phyloP scores from a whole-genome alignment of 2,797 vertebrate genomes.

The Coregonus ussuriensis region DNA sequence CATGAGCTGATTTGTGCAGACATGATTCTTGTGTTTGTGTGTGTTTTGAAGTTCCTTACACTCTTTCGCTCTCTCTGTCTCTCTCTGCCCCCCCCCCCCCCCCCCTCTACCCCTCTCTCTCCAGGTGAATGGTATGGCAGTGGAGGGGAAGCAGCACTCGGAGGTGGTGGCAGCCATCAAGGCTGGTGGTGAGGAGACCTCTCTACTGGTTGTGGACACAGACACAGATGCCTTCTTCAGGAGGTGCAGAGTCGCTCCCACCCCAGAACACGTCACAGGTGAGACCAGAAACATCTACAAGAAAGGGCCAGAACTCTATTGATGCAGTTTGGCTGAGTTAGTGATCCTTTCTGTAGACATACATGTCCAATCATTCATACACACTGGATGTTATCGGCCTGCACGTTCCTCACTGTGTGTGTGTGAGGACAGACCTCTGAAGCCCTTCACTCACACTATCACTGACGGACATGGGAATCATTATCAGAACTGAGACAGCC shows the following conservation, averaged over 20 bases:
- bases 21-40: neutral
- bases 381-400: neutral
- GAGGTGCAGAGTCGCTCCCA: conserved; percentile 84
- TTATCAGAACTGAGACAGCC: neutral
- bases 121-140: conserved; percentile 84
- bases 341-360: neutral
- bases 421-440: neutral
- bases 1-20: neutral
- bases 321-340: neutral
- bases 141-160: conserved; percentile 88
- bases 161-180: conserved; percentile 89
- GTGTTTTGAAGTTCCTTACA: neutral
- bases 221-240: conserved; percentile 90
- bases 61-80: neutral
- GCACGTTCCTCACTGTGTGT: neutral
- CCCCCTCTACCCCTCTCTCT: neutral
- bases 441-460: neutral
- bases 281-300: conserved; percentile 30
- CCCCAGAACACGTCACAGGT: conserved; percentile 82
- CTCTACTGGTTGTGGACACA: conserved; percentile 87
- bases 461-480: neutral
- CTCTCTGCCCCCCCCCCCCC: neutral
- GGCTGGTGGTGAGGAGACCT: conserved; percentile 76
- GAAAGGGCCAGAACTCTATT: neutral
- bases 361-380: neutral